These are phyloP conservation scores for Arvicola amphibius DNA, from an alignment of 2,797 vertebrate genomes.

Conservation along the genomic window DNA sequence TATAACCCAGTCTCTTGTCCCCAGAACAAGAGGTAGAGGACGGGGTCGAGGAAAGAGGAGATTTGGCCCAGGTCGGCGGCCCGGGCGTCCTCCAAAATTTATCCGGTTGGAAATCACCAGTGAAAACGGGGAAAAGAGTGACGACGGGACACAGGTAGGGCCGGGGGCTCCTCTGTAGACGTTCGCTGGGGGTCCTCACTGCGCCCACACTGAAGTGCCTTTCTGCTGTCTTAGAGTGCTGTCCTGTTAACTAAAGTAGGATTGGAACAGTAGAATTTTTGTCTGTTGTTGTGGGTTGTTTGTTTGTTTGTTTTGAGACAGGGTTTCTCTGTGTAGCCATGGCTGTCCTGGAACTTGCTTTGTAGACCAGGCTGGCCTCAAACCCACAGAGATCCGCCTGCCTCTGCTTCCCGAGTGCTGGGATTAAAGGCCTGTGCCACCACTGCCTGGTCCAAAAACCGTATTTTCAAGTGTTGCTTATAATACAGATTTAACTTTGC, in stretches of 20 bases:
- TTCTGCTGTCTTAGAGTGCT: neutral
- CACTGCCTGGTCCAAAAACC: neutral
- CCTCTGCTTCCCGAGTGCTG: neutral
- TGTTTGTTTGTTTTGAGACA: neutral
- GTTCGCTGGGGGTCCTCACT: neutral
- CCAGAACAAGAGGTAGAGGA: slow-evolving; percentile 94
- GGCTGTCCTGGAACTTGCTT: neutral
- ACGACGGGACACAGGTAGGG: slow-evolving; percentile 92
- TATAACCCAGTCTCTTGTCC: slow-evolving; percentile 77
- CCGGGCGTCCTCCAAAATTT: slow-evolving; percentile 96
- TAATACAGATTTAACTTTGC: neutral
- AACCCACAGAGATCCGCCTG: neutral
- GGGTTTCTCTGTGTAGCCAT: neutral
- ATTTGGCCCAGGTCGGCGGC: slow-evolving; percentile 94
- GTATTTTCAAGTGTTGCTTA: neutral
- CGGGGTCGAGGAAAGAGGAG: slow-evolving; percentile 95
- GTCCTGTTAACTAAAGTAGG: neutral
- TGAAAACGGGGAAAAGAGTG: slow-evolving; percentile 89
- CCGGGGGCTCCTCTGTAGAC: neutral
- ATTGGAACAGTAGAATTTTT: neutral
- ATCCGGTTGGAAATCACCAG: slow-evolving; percentile 91
- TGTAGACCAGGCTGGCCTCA: neutral
- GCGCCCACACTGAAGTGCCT: neutral
- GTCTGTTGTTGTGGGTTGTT: neutral
- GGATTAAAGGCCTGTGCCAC: neutral